Evolutionary conservation across 2,888 invertebrate species (phyloP).

Genomic region (Brachyptera risi): DNA sequence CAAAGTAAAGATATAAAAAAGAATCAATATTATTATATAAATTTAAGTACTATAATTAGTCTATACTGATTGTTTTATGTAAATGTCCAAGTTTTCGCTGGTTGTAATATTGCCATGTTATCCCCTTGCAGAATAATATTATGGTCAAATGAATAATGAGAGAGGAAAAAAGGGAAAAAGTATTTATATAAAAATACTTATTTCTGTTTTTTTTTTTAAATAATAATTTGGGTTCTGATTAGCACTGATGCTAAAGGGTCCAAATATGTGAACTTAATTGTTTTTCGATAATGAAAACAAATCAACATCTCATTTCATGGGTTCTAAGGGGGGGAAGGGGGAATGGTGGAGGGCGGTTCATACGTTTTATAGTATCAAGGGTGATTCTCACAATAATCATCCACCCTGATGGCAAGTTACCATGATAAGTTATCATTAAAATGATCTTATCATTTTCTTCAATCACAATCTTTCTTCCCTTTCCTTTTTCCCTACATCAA

Average conservation of each 20-base stretch:
- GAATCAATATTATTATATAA: slow-evolving; percentile 27
- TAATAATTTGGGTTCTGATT: slow-evolving; percentile 30
- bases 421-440: slow-evolving; percentile 3
- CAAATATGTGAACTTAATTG: slow-evolving; percentile 28
- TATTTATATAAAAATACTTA: slow-evolving; percentile 25
- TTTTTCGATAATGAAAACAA: slow-evolving; percentile 23
- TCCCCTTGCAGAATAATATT: slow-evolving; percentile 20
- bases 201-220: slow-evolving; percentile 23
- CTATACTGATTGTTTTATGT: slow-evolving; percentile 32
- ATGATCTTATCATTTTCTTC: slow-evolving; percentile 10
- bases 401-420: background rate
- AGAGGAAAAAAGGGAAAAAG: slow-evolving; percentile 13
- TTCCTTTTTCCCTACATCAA: background rate
- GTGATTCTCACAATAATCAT: background rate
- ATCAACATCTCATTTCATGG: slow-evolving; percentile 9
- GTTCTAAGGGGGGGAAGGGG: background rate
- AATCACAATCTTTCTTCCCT: background rate
- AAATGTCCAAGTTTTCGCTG: slow-evolving; percentile 32
- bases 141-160: slow-evolving; percentile 17
- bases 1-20: slow-evolving; percentile 25
- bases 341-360: background rate
- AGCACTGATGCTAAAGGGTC: slow-evolving; percentile 31
- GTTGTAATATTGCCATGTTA: slow-evolving; percentile 33
- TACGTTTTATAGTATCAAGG: background rate
- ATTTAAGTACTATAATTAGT: slow-evolving; percentile 32